phyloP scores from a whole-genome alignment of 1,140 invertebrate species.

The Ectropis grisescens region DNA sequence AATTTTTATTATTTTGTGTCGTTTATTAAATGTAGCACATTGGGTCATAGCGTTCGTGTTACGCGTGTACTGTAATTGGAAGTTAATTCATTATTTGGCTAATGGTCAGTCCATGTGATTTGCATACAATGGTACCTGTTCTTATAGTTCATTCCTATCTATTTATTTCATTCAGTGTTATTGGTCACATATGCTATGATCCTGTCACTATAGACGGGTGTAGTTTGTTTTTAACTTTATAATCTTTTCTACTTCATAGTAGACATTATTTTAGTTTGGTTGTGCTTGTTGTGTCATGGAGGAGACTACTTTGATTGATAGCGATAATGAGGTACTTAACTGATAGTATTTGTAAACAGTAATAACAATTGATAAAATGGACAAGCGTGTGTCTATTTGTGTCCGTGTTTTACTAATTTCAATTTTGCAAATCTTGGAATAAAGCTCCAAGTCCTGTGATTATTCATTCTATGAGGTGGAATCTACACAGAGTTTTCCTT shows the following conservation, averaged over 20 bases:
- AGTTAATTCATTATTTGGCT: slow-evolving; percentile 42
- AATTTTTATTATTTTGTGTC: slow-evolving; percentile 26
- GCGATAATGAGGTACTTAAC: slow-evolving; percentile 32
- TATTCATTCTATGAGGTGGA: no score
- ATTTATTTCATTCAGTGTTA: slow-evolving; percentile 3
- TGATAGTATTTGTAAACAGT: slow-evolving; percentile 2
- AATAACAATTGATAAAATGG: no score
- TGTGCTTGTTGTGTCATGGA: slow-evolving; percentile 12
- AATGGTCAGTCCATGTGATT: slow-evolving; percentile 47
- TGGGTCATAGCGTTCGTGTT: slow-evolving; percentile 23
- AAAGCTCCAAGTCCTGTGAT: no score
- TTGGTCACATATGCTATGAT: slow-evolving; percentile 12
- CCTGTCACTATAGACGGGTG: slow-evolving; percentile 9
- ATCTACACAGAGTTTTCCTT: no score
- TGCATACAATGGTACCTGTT: slow-evolving; percentile 47
- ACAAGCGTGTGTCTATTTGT: no score
- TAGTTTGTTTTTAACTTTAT: slow-evolving; percentile 2
- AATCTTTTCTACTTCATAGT: no score
- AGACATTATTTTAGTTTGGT: no score
- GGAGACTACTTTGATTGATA: slow-evolving; percentile 24
- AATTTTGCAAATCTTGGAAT: no score
- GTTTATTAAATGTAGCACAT: slow-evolving; percentile 18
- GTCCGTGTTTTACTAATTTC: no score
- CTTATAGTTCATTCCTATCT: no score
- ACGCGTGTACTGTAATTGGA: slow-evolving; percentile 27